phyloP scores from a whole-genome alignment of 2,888 invertebrate genomes.

The Brenthis daphne region DNA sequence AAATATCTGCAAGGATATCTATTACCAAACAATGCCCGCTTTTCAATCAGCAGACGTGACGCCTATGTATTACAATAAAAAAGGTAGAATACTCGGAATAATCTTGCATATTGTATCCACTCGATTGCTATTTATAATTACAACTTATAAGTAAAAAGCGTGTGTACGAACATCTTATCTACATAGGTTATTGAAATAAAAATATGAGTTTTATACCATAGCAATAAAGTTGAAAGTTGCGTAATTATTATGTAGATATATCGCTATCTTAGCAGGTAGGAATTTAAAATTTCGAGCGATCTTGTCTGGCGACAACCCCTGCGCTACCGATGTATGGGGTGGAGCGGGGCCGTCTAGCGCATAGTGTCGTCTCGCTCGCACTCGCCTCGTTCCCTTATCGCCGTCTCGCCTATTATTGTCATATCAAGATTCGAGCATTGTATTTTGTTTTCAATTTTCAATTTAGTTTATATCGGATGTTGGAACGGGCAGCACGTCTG shows the following conservation, averaged over 20 bases:
- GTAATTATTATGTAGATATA: constrained; percentile 49
- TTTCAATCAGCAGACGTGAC: constrained; percentile 64
- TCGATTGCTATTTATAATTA: constrained; percentile 80
- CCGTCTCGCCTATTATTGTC: constrained; percentile 80
- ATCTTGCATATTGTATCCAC: constrained; percentile 75
- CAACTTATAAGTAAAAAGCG: constrained; percentile 57
- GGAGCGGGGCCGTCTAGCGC: constrained; percentile 70
- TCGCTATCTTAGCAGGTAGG: constrained; percentile 63
- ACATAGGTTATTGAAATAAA: constrained; percentile 42
- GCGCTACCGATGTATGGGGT: constrained; percentile 71
- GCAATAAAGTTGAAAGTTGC: constrained; percentile 60
- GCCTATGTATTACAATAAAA: constrained; percentile 54
- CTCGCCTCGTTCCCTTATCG: constrained; percentile 56
- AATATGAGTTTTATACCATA: constrained; percentile 44
- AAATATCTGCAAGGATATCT: constrained; percentile 6
- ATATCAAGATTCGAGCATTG: constrained; percentile 80
- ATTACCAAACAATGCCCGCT: constrained; percentile 45
- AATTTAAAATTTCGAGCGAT: constrained; percentile 73
- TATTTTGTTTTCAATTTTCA: constrained; percentile 81
- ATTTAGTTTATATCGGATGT: constrained; percentile 82
- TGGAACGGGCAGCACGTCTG: constrained; percentile 77
- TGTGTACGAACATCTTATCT: constrained; percentile 53
- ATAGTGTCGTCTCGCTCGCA: constrained; percentile 56
- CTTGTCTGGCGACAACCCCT: constrained; percentile 80
- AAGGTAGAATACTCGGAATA: constrained; percentile 71